Conservation (phyloP, 2,113 vertebrate genomes). For the Cichladusa arquata region DNA sequence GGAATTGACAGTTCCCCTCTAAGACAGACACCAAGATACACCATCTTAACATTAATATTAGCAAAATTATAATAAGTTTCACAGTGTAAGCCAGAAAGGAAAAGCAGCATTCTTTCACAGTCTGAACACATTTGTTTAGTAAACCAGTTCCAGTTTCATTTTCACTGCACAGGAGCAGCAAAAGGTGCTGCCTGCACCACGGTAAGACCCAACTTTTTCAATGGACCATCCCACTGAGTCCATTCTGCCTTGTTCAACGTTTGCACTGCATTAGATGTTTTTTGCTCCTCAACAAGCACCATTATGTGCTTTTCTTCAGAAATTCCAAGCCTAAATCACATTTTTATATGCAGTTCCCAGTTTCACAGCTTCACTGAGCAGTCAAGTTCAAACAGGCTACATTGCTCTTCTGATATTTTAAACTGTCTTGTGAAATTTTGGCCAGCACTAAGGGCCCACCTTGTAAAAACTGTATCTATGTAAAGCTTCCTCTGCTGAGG, state of each 20-base stretch:
- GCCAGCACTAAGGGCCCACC: neutral
- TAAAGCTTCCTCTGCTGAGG: neutral
- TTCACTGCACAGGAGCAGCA: conserved; percentile 38
- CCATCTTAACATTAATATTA: neutral
- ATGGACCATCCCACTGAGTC: neutral
- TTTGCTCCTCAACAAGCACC: neutral
- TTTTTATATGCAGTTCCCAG: neutral
- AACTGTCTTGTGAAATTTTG: neutral
- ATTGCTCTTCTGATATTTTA: neutral
- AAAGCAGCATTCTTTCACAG: neutral
- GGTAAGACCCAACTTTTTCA: conserved; percentile 24
- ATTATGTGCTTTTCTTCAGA: neutral
- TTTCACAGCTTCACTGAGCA: neutral
- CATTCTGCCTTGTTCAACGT: neutral
- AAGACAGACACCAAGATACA: neutral
- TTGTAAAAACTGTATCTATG: neutral
- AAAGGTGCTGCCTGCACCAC: conserved; percentile 17
- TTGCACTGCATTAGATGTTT: neutral
- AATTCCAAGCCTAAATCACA: conserved; percentile 8
- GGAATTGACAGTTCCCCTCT: neutral
- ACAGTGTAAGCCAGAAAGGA: neutral
- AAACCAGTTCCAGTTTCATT: neutral
- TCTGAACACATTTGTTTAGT: conserved; percentile 2
- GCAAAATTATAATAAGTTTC: neutral
- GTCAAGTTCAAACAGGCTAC: neutral